Percentiles rank a stretch among this genome's conserved stretches.
These are phyloP conservation scores for Myrmecobius fasciatus DNA, from an alignment of 2,113 vertebrate genomes.

Conservation along the genomic window DNA sequence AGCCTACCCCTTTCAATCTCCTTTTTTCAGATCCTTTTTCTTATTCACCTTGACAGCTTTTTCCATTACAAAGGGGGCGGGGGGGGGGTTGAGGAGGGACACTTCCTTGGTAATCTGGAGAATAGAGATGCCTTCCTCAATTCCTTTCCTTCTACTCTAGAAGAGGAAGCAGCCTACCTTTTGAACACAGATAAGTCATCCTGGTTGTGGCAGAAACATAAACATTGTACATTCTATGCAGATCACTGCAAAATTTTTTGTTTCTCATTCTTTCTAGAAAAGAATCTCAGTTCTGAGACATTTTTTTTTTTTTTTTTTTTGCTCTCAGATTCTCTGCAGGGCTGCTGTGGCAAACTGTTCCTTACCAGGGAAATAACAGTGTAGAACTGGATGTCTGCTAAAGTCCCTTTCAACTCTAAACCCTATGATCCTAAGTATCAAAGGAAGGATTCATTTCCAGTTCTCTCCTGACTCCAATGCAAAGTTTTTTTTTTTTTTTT, in stretches of 20 bases:
- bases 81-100: too few relatives aligned
- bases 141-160: background rate
- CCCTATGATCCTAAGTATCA: background rate
- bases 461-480: background rate
- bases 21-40: background rate
- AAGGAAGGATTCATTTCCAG: background rate
- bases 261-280: background rate
- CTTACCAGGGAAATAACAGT: background rate
- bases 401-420: background rate
- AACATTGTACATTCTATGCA: background rate
- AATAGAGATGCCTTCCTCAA: background rate
- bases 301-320: too few relatives aligned
- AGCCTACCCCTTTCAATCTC: background rate
- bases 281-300: background rate
- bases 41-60: background rate
- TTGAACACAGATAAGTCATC: background rate
- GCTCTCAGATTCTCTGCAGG: background rate
- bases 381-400: background rate
- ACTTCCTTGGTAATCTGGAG: background rate
- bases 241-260: background rate
- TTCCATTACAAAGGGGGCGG: too few relatives aligned
- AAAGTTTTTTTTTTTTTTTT: background rate
- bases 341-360: background rate
- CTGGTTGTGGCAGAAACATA: background rate
- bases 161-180: background rate